A percentile compares a stretch with the other conserved stretches of the same genome.
Conservation (phyloP, 2,113 vertebrate species). For the Pelecanus crispus region DNA sequence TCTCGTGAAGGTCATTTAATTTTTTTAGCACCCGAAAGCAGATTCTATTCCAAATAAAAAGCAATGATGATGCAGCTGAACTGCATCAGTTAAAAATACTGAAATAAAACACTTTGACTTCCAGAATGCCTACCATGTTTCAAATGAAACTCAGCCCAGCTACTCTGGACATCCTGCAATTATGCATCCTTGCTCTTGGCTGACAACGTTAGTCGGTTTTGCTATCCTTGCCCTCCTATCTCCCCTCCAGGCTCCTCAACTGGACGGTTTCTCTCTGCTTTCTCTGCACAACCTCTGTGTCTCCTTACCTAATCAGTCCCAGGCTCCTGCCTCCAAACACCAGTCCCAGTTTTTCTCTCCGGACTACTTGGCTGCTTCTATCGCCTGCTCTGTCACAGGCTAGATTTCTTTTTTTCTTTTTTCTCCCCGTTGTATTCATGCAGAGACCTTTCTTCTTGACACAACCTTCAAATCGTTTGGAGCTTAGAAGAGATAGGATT, state of each 20-base stretch:
- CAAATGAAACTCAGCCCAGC: neutral
- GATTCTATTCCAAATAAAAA: neutral
- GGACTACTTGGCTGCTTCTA: neutral
- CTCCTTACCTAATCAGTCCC: conserved; percentile 17
- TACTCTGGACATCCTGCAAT: neutral
- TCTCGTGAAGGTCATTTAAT: neutral
- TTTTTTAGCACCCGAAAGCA: neutral
- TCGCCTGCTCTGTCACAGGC: neutral
- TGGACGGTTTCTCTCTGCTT: neutral
- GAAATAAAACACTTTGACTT: neutral
- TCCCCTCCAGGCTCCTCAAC: neutral
- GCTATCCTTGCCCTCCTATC: neutral
- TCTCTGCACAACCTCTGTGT: conserved; percentile 1
- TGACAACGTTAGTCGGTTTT: neutral
- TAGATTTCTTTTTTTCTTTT: neutral
- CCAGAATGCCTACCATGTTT: neutral
- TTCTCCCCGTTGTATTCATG: neutral
- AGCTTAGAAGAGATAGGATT: conserved; percentile 29
- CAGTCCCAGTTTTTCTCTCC: neutral
- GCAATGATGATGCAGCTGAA: neutral
- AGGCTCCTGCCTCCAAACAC: neutral
- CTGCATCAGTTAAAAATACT: neutral
- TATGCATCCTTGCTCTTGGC: neutral
- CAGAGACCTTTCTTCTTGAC: neutral
- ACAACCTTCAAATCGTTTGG: neutral